Base-by-base conservation (phyloP, 2,113 vertebrate genomes). In the Telmatochromis brachygnathus region DNA sequence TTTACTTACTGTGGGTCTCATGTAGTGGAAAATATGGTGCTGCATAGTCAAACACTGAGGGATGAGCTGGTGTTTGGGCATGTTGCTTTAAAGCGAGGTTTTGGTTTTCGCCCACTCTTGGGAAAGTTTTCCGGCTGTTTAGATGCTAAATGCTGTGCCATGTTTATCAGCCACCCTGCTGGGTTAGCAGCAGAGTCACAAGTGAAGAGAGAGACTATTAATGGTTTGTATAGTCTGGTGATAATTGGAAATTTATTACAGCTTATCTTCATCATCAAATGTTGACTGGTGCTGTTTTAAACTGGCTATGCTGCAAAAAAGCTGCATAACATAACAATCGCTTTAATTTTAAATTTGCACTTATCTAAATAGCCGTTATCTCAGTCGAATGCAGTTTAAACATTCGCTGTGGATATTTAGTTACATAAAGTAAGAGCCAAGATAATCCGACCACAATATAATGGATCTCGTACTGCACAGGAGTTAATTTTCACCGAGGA, bases 341-440 rank as follows among this genome's bases (percentile, higher is more conserved):
- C 21, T 49, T 75, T 45, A 17, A 26, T 84, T 68, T 73, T 12
- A 82, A 58, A 45, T 19, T 42, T 55, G 1, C 3, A 45, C 8
- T 19, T 47, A 8, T 80, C 19, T 55, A 54, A 37, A 60, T 6
- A 17, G 35, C n/a, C 19, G 2, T 56, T 53, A 35, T 83, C 54
- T 56, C 75, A 81, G 47, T 55, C 4, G 2, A 19, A 33, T 47
- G 11, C 7, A 62, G 35, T 82, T 33, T 6, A 60, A 70, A 53
- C 42, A 70, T 58, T 68, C 13, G 2, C 62, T 54, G 47, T 77
- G 73, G 45, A 33, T 77, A 17, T 77, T 77, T 77, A 51, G 26
- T 77, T 51, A 45, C 30, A 45, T 79, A 58, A 62, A 79, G 70
- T 56, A 77, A 79, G 42, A 79, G 30, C 54, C n/a, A 79, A 81